Conservation (phyloP, 2,888 invertebrate species). For the Coleophora flavipennella region DNA sequence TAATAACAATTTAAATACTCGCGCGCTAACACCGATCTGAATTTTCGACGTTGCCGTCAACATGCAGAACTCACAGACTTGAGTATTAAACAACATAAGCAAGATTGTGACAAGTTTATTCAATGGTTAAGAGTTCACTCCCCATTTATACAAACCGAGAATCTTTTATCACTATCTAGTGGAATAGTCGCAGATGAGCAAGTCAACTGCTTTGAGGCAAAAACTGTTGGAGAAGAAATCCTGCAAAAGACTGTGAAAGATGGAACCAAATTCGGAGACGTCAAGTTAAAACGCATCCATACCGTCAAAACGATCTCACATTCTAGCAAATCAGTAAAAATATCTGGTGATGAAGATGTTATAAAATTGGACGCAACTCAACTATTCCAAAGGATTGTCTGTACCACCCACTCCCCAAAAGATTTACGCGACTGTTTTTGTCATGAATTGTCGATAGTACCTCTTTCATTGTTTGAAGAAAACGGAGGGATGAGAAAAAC, state of each 20-base stretch:
- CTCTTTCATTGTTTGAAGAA: slow-evolving; percentile 3
- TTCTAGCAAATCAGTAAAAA: slow-evolving; percentile 6
- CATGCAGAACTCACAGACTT: background rate
- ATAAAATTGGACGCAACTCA: slow-evolving; percentile 2
- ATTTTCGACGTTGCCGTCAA: background rate
- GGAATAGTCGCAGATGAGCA: slow-evolving; percentile 1
- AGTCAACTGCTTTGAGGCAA: slow-evolving; percentile 5
- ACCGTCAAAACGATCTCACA: slow-evolving; percentile 7
- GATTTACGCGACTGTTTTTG: slow-evolving; percentile 3
- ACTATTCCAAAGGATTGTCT: slow-evolving; percentile 1
- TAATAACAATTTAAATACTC: background rate
- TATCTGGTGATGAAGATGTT: slow-evolving; percentile 3
- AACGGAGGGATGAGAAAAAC: slow-evolving; percentile 1
- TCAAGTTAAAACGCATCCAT: slow-evolving; percentile 7
- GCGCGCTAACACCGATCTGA: background rate
- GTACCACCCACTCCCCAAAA: slow-evolving; percentile 1
- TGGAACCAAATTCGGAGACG: slow-evolving; percentile 8
- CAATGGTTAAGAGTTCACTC: slow-evolving; percentile 3
- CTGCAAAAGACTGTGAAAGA: slow-evolving; percentile 5
- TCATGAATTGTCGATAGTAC: slow-evolving; percentile 1
- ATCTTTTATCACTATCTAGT: slow-evolving; percentile 1
- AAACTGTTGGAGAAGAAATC: slow-evolving; percentile 2
- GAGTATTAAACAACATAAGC: background rate
- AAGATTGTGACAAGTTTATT: slow-evolving; percentile 3
- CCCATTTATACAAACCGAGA: slow-evolving; percentile 2